Percentiles rank a stretch among this genome's conserved stretches.
These are phyloP conservation scores for Araneus ventricosus DNA, from an alignment of 1,140 invertebrate species.

Conservation along the genomic window DNA sequence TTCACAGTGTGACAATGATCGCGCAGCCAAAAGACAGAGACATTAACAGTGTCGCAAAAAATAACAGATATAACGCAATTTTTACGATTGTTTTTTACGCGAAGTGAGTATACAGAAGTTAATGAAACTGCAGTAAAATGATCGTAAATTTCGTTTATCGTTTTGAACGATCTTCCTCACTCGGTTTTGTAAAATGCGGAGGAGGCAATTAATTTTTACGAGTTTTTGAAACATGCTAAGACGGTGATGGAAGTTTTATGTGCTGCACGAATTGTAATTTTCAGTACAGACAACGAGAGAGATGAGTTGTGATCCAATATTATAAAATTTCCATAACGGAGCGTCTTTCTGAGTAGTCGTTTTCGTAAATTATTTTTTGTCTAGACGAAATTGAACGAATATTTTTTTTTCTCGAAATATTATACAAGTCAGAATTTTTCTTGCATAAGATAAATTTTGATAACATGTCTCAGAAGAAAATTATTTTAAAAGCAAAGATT, in stretches of 20 bases:
- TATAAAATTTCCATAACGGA: neutral
- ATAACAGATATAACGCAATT: neutral
- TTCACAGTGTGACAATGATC: neutral
- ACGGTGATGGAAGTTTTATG: slow-evolving; percentile 33
- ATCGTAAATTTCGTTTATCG: slow-evolving; percentile 38
- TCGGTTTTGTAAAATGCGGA: slow-evolving; percentile 8
- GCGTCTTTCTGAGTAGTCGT: too few species aligned
- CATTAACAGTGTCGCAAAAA: slow-evolving; percentile 17
- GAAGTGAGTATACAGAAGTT: slow-evolving; percentile 3
- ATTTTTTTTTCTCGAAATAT: too few species aligned
- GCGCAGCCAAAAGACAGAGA: neutral
- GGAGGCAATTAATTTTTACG: slow-evolving; percentile 46
- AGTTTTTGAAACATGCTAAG: slow-evolving; percentile 43
- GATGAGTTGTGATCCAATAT: neutral
- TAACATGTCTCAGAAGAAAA: too few species aligned
- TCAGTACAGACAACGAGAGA: neutral
- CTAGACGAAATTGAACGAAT: too few species aligned
- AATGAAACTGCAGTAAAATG: neutral
- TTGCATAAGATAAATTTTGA: too few species aligned
- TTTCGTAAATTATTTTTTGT: too few species aligned
- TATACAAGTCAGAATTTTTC: too few species aligned
- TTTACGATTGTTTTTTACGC: slow-evolving; percentile 45
- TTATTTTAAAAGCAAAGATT: too few species aligned
- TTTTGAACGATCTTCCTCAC: neutral
- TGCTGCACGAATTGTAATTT: slow-evolving; percentile 19